phyloP scores from a whole-genome alignment of 2,888 invertebrate species.

The Ferdinandea cuprea region DNA sequence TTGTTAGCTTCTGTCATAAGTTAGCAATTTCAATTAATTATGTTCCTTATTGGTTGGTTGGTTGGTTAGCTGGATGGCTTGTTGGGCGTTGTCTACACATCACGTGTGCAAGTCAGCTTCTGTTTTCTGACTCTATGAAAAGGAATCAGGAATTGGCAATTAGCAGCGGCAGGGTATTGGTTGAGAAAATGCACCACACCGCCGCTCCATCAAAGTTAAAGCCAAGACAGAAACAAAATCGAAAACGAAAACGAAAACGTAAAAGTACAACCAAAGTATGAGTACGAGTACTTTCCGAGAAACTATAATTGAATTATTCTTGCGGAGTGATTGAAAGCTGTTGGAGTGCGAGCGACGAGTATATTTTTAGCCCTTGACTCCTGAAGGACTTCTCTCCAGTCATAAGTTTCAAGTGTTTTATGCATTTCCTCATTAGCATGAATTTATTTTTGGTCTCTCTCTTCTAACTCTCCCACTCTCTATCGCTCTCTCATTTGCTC shows the following conservation, averaged over 20 bases:
- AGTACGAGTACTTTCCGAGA: slow-evolving; percentile 18
- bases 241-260: slow-evolving; percentile 2
- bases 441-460: slow-evolving; percentile 23
- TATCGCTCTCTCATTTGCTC: not conserved
- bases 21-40: slow-evolving; percentile 72
- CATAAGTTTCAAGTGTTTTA: slow-evolving; percentile 17
- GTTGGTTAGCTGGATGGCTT: no score
- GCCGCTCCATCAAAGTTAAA: not conserved
- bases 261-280: slow-evolving; percentile 26
- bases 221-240: not conserved
- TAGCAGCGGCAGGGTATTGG: slow-evolving; percentile 26
- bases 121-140: slow-evolving; percentile 43
- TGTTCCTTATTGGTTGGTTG: slow-evolving; percentile 39
- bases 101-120: slow-evolving; percentile 51
- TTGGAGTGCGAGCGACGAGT: not conserved
- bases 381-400: slow-evolving; percentile 16
- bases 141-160: slow-evolving; percentile 68
- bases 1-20: slow-evolving; percentile 69
- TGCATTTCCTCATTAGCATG: slow-evolving; percentile 30
- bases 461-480: not conserved
- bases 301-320: slow-evolving; percentile 65
- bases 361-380: slow-evolving; percentile 28
- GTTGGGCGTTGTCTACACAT: slow-evolving; percentile 37
- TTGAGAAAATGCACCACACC: no score
- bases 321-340: slow-evolving; percentile 64